Percentiles rank a stretch among this genome's conserved stretches.
Conservation (phyloP, 2,888 invertebrate species). For the Herminia tarsipennalis region DNA sequence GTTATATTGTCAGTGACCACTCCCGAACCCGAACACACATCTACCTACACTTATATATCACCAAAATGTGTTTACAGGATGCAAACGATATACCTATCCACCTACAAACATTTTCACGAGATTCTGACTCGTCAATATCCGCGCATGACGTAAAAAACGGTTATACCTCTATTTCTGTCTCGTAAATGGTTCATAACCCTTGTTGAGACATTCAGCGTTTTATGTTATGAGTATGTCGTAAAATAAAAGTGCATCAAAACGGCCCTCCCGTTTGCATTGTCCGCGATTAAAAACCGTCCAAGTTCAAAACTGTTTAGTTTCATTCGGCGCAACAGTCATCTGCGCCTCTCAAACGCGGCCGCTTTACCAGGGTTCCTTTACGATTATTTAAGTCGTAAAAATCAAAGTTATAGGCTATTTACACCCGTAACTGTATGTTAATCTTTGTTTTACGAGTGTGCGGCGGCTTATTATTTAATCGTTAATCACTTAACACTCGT, state of each 20-base stretch:
- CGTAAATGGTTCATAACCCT: slow-evolving; percentile 59
- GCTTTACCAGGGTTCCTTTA: slow-evolving; percentile 80
- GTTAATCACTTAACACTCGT: slow-evolving; percentile 81
- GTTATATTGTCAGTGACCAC: slow-evolving; percentile 37
- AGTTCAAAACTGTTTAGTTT: slow-evolving; percentile 51
- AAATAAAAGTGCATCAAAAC: slow-evolving; percentile 84
- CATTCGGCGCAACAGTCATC: slow-evolving; percentile 30
- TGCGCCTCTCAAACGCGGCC: slow-evolving; percentile 58
- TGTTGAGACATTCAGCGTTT: slow-evolving; percentile 82
- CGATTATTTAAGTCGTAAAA: slow-evolving; percentile 87
- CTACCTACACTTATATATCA: slow-evolving; percentile 16
- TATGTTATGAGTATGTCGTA: slow-evolving; percentile 83
- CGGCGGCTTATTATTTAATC: slow-evolving; percentile 82
- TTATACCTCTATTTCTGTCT: slow-evolving; percentile 45
- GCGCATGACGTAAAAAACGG: not conserved
- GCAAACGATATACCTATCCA: slow-evolving; percentile 1
- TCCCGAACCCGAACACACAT: slow-evolving; percentile 6
- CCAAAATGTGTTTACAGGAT: slow-evolving; percentile 1
- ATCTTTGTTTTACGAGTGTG: slow-evolving; percentile 84
- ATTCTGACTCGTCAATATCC: not conserved
- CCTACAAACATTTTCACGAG: not conserved
- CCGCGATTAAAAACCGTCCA: slow-evolving; percentile 72
- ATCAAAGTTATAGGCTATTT: slow-evolving; percentile 86
- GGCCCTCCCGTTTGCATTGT: slow-evolving; percentile 81
- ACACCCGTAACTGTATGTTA: slow-evolving; percentile 84